Percentiles rank a stretch among this genome's conserved stretches.
phyloP scores from a whole-genome alignment of 2,888 invertebrate species.

The Mayetiola destructor region DNA sequence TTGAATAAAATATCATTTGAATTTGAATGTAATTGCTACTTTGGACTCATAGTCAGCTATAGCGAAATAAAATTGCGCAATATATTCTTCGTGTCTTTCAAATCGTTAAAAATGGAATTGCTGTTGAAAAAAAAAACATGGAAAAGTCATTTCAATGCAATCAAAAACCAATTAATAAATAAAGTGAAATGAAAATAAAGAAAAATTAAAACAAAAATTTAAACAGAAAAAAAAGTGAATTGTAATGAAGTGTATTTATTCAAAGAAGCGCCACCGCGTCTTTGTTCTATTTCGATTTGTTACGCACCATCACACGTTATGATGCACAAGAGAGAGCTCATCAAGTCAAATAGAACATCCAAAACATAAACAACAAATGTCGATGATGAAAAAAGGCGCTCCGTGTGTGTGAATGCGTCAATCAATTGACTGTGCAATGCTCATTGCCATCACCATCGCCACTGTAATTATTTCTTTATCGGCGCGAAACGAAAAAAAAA shows the following conservation, averaged over 20 bases:
- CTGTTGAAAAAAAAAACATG: too few species aligned
- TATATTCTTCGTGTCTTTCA: too few species aligned
- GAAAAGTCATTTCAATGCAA: conserved; percentile 5
- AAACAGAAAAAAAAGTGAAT: background rate
- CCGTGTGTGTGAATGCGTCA: too few species aligned
- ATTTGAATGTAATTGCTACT: too few species aligned
- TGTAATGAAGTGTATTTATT: background rate
- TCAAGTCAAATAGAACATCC: background rate
- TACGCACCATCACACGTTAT: conserved; percentile 7
- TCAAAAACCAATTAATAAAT: conserved; percentile 11
- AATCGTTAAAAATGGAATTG: background rate
- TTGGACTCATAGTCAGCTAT: too few species aligned
- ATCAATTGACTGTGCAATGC: too few species aligned
- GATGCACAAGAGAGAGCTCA: too few species aligned
- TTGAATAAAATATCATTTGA: too few species aligned
- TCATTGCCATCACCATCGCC: too few species aligned
- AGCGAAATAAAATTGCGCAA: too few species aligned
- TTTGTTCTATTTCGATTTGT: conserved; percentile 10
- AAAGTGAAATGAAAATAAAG: background rate
- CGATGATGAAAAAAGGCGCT: background rate
- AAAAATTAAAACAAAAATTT: background rate
- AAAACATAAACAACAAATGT: background rate
- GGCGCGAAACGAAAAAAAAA: conserved; percentile 13
- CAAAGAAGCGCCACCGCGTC: conserved; percentile 17
- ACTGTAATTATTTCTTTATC: conserved; percentile 11